Percentiles rank a stretch among this genome's conserved stretches.
phyloP scores from a whole-genome alignment of 2,113 vertebrate species.

The Anas platyrhynchos region DNA sequence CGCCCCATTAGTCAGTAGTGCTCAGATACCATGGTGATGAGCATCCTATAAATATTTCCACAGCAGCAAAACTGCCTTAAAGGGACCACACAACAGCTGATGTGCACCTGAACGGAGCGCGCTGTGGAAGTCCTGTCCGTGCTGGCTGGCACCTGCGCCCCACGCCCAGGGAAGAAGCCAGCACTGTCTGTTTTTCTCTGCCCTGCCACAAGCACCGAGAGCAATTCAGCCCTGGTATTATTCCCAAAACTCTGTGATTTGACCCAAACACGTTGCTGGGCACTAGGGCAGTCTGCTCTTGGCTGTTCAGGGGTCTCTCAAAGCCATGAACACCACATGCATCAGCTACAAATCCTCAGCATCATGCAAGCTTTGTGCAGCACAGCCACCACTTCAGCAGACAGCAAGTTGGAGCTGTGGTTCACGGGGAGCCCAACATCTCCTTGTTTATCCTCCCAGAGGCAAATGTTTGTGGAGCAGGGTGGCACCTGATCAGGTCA shows the following conservation, averaged over 20 bases:
- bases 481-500: neutral
- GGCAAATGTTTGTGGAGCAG: neutral
- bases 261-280: rapidly evolving
- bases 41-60: constrained; percentile 38
- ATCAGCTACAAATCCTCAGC: neutral
- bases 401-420: neutral
- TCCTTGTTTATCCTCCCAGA: neutral
- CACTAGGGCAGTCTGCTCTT: neutral
- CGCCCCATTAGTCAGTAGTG: constrained; percentile 29
- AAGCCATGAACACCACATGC: rapidly evolving
- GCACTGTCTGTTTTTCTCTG: neutral
- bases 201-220: rapidly evolving
- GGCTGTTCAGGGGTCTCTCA: neutral
- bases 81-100: neutral
- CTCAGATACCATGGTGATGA: constrained; percentile 70
- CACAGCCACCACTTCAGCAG: neutral
- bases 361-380: neutral
- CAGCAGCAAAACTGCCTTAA: constrained; percentile 45
- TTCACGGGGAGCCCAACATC: rapidly evolving
- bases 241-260: rapidly evolving
- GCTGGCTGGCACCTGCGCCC: neutral
- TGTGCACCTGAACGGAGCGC: neutral
- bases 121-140: neutral
- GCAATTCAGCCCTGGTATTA: neutral
- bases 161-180: neutral